Evolutionary conservation across 1,140 invertebrate species (phyloP).

Genomic region (Cardiocondyla obscurior): DNA sequence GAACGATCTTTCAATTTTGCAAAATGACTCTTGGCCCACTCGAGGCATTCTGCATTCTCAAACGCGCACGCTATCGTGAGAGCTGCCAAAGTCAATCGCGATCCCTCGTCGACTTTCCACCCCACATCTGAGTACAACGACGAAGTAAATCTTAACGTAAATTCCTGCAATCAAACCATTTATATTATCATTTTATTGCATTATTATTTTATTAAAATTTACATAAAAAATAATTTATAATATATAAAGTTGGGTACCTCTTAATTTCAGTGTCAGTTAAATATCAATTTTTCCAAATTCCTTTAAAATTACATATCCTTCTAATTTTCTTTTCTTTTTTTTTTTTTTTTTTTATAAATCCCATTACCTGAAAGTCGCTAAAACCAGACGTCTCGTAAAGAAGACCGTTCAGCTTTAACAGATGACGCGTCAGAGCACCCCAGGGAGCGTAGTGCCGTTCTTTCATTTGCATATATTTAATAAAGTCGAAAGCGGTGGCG

Average conservation of each 20-base stretch:
- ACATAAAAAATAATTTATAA: background rate
- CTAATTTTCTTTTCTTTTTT: background rate
- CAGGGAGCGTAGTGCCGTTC: slow-evolving; percentile 87
- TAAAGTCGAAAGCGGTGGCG: slow-evolving; percentile 85
- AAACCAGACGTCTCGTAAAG: slow-evolving; percentile 73
- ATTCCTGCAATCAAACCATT: slow-evolving; percentile 69
- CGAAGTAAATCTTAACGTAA: slow-evolving; percentile 74
- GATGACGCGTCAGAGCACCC: slow-evolving; percentile 84
- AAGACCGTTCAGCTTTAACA: slow-evolving; percentile 81
- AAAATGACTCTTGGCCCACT: slow-evolving; percentile 68
- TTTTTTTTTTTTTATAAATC: background rate
- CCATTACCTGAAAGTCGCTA: slow-evolving; percentile 71
- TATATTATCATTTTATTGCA: background rate
- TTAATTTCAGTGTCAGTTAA: background rate
- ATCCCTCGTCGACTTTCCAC: slow-evolving; percentile 75
- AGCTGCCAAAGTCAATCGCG: slow-evolving; percentile 81
- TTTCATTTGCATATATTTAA: slow-evolving; percentile 85
- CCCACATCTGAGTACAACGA: slow-evolving; percentile 71
- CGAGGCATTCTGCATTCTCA: slow-evolving; percentile 70
- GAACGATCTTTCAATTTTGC: background rate
- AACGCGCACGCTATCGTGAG: slow-evolving; percentile 77
- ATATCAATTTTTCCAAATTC: background rate
- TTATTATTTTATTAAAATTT: background rate
- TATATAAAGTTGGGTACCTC: background rate
- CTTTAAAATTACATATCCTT: background rate